Evolutionary conservation across 2,888 invertebrate genomes (phyloP).

Genomic region (Leptinotarsa peninsularis): DNA sequence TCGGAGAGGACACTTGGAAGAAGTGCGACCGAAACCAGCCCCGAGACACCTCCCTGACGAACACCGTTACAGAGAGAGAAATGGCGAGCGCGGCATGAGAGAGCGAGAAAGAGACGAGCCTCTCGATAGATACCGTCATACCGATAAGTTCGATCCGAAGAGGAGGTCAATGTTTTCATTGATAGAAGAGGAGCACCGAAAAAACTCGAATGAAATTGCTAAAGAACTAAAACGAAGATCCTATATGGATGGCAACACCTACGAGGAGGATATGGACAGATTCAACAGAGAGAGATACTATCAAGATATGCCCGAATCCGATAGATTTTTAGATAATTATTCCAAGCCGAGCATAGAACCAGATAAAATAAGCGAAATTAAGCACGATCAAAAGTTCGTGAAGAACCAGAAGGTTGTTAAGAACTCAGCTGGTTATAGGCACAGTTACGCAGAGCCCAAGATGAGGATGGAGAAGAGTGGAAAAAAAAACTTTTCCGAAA

Average conservation of each 20-base stretch:
- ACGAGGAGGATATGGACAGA: constrained; percentile 52
- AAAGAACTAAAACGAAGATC: constrained; percentile 67
- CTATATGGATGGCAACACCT: constrained; percentile 62
- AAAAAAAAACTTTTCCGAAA: constrained; percentile 60
- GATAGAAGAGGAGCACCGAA: constrained; percentile 66
- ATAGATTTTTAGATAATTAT: constrained; percentile 63
- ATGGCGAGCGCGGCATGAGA: constrained; percentile 40
- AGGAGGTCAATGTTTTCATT: constrained; percentile 65
- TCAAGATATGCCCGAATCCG: constrained; percentile 55
- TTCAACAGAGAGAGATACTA: constrained; percentile 67
- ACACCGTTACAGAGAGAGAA: constrained; percentile 54
- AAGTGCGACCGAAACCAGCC: constrained; percentile 58
- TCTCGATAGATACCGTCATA: constrained; percentile 53
- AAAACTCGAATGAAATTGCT: constrained; percentile 66
- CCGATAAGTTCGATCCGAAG: constrained; percentile 63
- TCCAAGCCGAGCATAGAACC: constrained; percentile 60
- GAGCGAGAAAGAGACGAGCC: constrained; percentile 47
- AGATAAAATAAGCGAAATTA: constrained; percentile 53
- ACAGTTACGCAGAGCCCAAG: constrained; percentile 77
- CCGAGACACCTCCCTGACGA: constrained; percentile 58
- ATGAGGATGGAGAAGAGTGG: constrained; percentile 62
- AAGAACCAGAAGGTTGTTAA: constrained; percentile 59
- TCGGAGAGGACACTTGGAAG: constrained; percentile 47
- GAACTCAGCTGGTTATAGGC: constrained; percentile 66
- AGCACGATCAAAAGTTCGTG: constrained; percentile 51